These are phyloP conservation scores for Drosophila gunungcola DNA, from an alignment of 1,140 invertebrate species.

Conservation along the genomic window DNA sequence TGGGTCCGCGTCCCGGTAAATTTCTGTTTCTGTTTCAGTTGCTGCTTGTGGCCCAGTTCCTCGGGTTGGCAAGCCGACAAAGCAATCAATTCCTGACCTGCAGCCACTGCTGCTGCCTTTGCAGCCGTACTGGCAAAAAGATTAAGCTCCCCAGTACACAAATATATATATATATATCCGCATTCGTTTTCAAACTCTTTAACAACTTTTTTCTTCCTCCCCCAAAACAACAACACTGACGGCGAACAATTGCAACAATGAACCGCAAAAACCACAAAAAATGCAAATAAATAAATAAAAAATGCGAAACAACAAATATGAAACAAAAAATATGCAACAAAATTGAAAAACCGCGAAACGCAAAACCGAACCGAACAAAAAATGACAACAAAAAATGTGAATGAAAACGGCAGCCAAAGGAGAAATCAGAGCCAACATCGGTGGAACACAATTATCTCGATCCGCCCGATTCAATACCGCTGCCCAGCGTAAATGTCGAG, in stretches of 20 bases:
- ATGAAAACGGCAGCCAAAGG: slow-evolving; percentile 66
- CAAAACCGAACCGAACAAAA: slow-evolving; percentile 40
- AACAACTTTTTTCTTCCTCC: slow-evolving; percentile 58
- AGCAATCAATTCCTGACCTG: slow-evolving; percentile 74
- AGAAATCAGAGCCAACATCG: slow-evolving; percentile 82
- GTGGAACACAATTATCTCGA: slow-evolving; percentile 84
- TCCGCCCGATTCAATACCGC: slow-evolving; percentile 82
- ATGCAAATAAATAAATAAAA: slow-evolving; percentile 80
- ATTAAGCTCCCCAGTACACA: slow-evolving; percentile 50
- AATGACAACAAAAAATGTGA: slow-evolving; percentile 30
- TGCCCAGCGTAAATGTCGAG: slow-evolving; percentile 83
- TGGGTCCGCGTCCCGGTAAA: slow-evolving; percentile 9
- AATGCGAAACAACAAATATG: slow-evolving; percentile 53
- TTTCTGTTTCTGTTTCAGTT: slow-evolving; percentile 34
- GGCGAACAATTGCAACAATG: slow-evolving; percentile 66
- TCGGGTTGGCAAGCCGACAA: slow-evolving; percentile 73
- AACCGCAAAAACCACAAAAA: slow-evolving; percentile 69
- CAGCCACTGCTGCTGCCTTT: slow-evolving; percentile 22
- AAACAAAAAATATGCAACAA: slow-evolving; percentile 40
- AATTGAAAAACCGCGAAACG: slow-evolving; percentile 65
- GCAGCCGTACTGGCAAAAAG: slow-evolving; percentile 44
- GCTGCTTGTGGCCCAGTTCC: slow-evolving; percentile 43
- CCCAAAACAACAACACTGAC: neutral
- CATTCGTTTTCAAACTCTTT: slow-evolving; percentile 59
- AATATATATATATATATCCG: slow-evolving; percentile 66